These are phyloP conservation scores for Cyanoderma ruficeps DNA, from an alignment of 2,113 vertebrate genomes.

Conservation along the genomic window DNA sequence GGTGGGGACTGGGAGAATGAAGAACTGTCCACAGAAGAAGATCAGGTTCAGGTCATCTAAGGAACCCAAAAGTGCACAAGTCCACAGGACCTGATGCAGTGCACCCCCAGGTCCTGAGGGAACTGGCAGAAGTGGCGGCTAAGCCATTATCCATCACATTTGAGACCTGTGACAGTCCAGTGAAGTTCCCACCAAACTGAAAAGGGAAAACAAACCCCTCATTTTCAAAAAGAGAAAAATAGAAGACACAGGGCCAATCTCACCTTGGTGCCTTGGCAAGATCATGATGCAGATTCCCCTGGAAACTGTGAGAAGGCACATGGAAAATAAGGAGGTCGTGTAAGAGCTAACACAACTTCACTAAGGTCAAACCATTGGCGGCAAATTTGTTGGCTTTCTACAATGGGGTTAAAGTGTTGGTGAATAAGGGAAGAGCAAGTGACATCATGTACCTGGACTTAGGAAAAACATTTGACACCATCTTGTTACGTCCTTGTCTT, in stretches of 20 bases:
- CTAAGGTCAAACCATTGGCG: neutral
- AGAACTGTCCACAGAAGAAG: neutral
- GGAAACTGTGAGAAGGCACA: neutral
- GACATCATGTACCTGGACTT: neutral
- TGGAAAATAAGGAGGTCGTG: neutral
- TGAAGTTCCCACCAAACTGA: neutral
- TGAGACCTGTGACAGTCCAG: neutral
- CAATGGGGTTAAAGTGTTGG: neutral
- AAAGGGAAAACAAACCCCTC: neutral
- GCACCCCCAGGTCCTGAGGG: neutral
- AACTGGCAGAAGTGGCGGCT: neutral
- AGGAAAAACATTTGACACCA: neutral
- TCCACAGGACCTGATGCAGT: neutral
- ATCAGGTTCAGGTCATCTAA: neutral
- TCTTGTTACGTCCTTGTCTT: fast-evolving
- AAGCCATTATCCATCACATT: neutral
- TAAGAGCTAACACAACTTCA: neutral
- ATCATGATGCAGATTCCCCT: neutral
- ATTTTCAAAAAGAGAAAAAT: neutral
- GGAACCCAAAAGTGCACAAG: neutral
- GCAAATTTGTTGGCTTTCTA: neutral
- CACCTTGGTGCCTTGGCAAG: neutral
- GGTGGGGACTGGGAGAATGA: neutral
- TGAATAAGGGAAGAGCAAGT: neutral
- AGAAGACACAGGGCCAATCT: neutral